Base-by-base conservation (phyloP, 2,888 invertebrate genomes). In the Cephus pulcher region DNA sequence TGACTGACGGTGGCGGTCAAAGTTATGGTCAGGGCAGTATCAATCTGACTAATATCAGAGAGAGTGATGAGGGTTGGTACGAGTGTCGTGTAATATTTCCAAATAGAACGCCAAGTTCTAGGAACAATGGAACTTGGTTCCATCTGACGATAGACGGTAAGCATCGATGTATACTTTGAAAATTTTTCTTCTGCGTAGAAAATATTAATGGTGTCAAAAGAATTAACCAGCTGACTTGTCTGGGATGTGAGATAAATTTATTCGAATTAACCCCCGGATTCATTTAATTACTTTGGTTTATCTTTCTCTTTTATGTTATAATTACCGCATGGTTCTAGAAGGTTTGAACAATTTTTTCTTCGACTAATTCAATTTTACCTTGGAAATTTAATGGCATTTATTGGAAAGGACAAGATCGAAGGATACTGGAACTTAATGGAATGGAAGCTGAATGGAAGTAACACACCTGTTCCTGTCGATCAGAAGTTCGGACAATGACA, bases 1-100 rank as follows among this genome's bases (percentile, higher is more conserved):
- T 96, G 76, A 93, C 92, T 79, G 93, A 91, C 82, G 91, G 92
- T 80, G 93, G 93, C 75, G 95, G 94, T 80, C 93, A 93, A 80
- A 93, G 93, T 35, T 93, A 92, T 80, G 95, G 95, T 33, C 93
- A 93, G 84, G 96, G 95, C 85, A 95, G 96, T 85, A 94, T 97
- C 86, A 97, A 98, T 93, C 93, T 98, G 83, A 97, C 96, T 78
- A 95, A 96, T 84, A 97, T 98, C 86, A 94, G 96, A 82, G 97
- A 97, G 92, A 95, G 96, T 76, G 98, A 98, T 92, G 95, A 96
- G 88, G 98, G 98, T 84, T 96, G 97, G 94, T 98, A 97, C 92
- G 96, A 97, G 92, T 98, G 98, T 92, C 95, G 95, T 89, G 95
- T 98, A 82, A 94, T 95, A 88, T 98, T 97, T 91, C 96, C 98